These are phyloP conservation scores for Zeus faber DNA, from an alignment of 2,113 vertebrate species.

Conservation along the genomic window DNA sequence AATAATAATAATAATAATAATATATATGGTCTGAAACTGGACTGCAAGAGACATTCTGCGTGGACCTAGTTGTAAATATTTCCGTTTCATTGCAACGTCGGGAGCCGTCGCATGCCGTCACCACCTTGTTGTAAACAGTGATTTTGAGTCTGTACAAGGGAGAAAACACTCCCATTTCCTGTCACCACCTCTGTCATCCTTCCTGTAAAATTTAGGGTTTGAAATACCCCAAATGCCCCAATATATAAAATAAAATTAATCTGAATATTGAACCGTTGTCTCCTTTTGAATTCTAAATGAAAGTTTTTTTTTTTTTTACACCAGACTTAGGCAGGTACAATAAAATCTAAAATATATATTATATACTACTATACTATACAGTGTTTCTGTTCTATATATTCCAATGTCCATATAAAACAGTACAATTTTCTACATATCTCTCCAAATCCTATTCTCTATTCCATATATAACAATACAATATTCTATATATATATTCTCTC, in stretches of 20 bases:
- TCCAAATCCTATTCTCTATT: too few relatives aligned
- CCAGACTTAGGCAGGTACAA: too few relatives aligned
- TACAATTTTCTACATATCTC: too few relatives aligned
- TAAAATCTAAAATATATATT: too few relatives aligned
- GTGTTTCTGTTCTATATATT: too few relatives aligned
- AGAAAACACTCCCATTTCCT: neutral
- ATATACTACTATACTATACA: too few relatives aligned
- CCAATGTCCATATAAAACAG: too few relatives aligned
- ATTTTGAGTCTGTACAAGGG: slow-evolving; percentile 36
- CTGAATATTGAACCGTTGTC: slow-evolving; percentile 12
- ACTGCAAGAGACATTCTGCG: slow-evolving; percentile 13
- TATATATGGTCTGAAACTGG: slow-evolving; percentile 24
- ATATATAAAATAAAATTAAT: slow-evolving; percentile 50
- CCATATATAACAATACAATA: too few relatives aligned
- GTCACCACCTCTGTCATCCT: slow-evolving; percentile 12
- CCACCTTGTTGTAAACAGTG: slow-evolving; percentile 6
- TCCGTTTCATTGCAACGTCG: slow-evolving; percentile 15
- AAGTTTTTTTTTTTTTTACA: slow-evolving; percentile 34
- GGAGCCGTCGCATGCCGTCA: slow-evolving; percentile 56
- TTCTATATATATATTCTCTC: too few relatives aligned
- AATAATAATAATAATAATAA: slow-evolving; percentile 9
- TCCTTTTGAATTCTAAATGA: neutral
- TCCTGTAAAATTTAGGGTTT: slow-evolving; percentile 41
- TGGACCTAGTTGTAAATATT: slow-evolving; percentile 40
- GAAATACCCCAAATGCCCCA: slow-evolving; percentile 24